Conservation (phyloP, 2,113 vertebrate species). For the Cyprichromis sp. region DNA sequence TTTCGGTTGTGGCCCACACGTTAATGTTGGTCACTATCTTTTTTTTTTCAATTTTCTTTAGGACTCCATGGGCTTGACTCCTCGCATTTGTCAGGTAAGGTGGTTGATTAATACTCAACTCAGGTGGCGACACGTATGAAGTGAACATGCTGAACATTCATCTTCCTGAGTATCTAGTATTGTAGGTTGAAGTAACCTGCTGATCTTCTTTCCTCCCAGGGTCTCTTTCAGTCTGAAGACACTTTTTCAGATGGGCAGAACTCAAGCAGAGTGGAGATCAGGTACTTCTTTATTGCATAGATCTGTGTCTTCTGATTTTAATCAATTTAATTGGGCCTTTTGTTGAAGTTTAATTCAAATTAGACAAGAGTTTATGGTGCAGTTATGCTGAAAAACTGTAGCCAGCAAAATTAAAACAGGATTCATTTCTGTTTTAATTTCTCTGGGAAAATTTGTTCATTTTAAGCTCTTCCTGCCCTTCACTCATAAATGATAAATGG, state of each 20-base stretch:
- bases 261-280: slow-evolving; percentile 89
- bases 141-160: neutral
- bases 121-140: neutral
- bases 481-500: neutral
- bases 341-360: neutral
- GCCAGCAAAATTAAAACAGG: neutral
- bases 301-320: neutral
- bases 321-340: neutral
- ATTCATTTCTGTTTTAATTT: neutral
- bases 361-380: neutral
- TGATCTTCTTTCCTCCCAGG: slow-evolving; percentile 66
- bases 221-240: slow-evolving; percentile 80
- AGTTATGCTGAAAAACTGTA: neutral
- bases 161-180: neutral
- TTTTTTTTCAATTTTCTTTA: slow-evolving; percentile 34
- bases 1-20: neutral
- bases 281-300: slow-evolving; percentile 63
- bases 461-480: neutral
- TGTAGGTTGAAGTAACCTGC: neutral
- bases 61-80: slow-evolving; percentile 89
- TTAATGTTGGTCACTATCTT: neutral
- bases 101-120: neutral
- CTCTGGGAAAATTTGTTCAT: neutral
- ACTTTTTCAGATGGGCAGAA: slow-evolving; percentile 71
- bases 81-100: slow-evolving; percentile 92